A percentile compares a stretch with the other conserved stretches of the same genome.
Conservation (phyloP, 2,113 vertebrate species). For the Phrynosoma platyrhinos region DNA sequence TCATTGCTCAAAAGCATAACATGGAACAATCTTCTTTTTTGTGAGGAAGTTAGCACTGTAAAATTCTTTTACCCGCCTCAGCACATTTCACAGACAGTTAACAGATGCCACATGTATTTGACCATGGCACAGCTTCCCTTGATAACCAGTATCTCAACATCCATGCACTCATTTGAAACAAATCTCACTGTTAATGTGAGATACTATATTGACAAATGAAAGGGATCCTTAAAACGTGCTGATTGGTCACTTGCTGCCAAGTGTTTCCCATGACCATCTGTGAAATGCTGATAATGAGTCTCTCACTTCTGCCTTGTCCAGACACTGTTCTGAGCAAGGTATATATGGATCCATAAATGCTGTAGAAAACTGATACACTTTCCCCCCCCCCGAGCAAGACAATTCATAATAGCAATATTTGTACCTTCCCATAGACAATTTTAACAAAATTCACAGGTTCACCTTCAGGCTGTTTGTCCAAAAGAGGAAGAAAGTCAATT, state of each 20-base stretch:
- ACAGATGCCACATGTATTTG: background rate
- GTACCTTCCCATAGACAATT: background rate
- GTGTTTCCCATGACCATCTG: conserved; percentile 31
- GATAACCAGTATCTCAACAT: background rate
- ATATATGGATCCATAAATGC: background rate
- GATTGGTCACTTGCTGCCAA: background rate
- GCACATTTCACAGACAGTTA: background rate
- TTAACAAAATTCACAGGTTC: conserved; percentile 48
- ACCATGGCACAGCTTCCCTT: background rate
- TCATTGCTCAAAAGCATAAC: background rate
- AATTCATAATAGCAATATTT: background rate
- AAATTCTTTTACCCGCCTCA: background rate
- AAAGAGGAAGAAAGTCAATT: conserved; percentile 55
- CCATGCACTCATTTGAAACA: background rate
- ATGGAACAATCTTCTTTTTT: background rate
- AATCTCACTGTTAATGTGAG: background rate
- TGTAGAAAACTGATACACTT: background rate
- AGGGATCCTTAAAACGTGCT: background rate
- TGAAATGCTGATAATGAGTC: conserved; percentile 2
- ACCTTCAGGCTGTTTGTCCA: conserved; percentile 30
- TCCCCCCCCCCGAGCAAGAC: background rate
- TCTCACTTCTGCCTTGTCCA: background rate
- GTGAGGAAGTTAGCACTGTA: background rate
- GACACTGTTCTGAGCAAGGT: background rate
- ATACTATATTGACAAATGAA: conserved; percentile 13